These are phyloP conservation scores for Choristoneura fumiferana DNA, from an alignment of 1,140 invertebrate genomes.

Conservation along the genomic window DNA sequence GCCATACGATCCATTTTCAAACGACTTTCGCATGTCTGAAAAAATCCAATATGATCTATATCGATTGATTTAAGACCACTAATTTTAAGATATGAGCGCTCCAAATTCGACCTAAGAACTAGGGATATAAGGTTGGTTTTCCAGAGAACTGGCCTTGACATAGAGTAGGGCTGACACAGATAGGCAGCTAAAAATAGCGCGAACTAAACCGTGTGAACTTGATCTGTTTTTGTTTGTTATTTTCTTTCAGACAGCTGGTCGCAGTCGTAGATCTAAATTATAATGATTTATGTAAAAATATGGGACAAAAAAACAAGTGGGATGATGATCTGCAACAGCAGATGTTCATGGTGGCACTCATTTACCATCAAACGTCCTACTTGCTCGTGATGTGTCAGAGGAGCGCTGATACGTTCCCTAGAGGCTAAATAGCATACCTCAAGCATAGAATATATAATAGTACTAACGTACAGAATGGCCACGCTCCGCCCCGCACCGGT, in stretches of 20 bases:
- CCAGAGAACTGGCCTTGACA: not conserved
- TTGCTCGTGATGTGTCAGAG: no score
- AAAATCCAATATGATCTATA: conserved; percentile 7
- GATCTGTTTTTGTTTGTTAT: conserved; percentile 6
- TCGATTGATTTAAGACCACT: not conserved
- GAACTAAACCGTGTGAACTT: conserved; percentile 1
- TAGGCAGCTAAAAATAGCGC: not conserved
- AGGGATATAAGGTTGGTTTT: not conserved
- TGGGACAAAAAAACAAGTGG: no score
- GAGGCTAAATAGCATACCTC: no score
- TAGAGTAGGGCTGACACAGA: conserved; percentile 3
- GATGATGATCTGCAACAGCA: no score
- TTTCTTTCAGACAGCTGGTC: conserved; percentile 5
- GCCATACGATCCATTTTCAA: not conserved
- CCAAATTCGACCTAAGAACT: not conserved
- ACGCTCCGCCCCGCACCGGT: no score
- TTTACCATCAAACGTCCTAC: no score
- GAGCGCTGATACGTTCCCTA: no score
- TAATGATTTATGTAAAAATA: no score
- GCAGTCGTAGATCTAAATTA: not conserved
- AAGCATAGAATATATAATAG: no score
- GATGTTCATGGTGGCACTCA: no score
- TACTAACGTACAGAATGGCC: no score
- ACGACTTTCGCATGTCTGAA: not conserved
- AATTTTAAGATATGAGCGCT: not conserved